Conservation (phyloP, 2,888 invertebrate species). For the Bombylius major region DNA sequence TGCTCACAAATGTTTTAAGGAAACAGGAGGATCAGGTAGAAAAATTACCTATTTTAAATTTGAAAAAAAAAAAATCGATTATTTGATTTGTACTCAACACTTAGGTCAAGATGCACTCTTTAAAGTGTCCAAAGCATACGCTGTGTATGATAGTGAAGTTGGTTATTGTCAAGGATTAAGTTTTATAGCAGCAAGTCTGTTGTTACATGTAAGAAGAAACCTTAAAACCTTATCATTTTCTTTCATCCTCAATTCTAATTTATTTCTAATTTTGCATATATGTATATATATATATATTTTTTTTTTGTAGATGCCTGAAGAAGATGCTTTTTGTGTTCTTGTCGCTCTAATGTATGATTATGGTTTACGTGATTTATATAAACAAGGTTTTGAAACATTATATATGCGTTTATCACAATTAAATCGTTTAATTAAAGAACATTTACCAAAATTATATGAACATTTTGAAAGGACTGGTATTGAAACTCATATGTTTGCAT, state of each 20-base stretch:
- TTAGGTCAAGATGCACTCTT: conserved; percentile 91
- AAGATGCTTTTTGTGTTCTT: conserved; percentile 94
- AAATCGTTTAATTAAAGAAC: conserved; percentile 77
- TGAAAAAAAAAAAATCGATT: not conserved
- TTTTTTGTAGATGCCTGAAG: conserved; percentile 87
- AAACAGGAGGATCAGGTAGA: conserved; percentile 61
- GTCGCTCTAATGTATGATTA: conserved; percentile 97
- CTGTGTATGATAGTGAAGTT: conserved; percentile 93
- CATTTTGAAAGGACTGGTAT: conserved; percentile 74
- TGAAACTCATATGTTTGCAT: conserved; percentile 98
- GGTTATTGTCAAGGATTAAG: conserved; percentile 99
- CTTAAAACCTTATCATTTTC: not conserved
- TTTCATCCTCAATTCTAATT: not conserved
- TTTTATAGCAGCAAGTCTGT: conserved; percentile 89
- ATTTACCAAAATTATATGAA: conserved; percentile 64
- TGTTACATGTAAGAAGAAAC: conserved; percentile 77
- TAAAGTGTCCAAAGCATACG: conserved; percentile 93
- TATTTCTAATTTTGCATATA: not conserved
- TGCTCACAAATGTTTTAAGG: conserved; percentile 95
- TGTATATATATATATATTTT: too few species aligned
- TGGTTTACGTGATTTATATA: conserved; percentile 85
- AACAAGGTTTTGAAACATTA: conserved; percentile 91
- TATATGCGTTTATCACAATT: conserved; percentile 91
- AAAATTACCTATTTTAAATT: not conserved
- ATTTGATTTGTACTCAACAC: too few species aligned